These are phyloP conservation scores for Ellobius talpinus DNA, from an alignment of 2,113 vertebrate species.

Conservation along the genomic window DNA sequence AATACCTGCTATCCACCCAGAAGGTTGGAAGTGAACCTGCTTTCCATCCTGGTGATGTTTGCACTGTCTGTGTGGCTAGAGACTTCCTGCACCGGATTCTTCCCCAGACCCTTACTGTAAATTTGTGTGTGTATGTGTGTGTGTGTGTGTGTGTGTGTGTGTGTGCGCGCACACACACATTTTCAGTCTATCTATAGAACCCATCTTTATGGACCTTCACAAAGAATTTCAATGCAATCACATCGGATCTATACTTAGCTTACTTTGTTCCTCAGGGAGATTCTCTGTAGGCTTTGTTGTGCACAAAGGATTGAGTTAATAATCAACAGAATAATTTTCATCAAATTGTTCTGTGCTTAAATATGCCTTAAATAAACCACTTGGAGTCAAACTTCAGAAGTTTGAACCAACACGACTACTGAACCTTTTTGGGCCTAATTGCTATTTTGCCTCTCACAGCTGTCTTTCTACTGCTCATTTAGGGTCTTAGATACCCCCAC, in stretches of 20 bases:
- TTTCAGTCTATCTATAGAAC: background rate
- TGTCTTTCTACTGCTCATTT: background rate
- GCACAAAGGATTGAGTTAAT: background rate
- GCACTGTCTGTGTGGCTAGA: background rate
- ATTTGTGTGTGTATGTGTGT: background rate
- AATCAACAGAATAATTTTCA: background rate
- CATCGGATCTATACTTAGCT: background rate
- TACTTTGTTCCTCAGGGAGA: background rate
- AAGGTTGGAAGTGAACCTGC: background rate
- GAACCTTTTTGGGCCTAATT: background rate
- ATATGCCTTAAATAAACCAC: background rate
- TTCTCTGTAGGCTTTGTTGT: background rate
- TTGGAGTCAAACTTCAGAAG: background rate
- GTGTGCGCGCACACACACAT: too few species aligned
- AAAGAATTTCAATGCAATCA: background rate
- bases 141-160: background rate
- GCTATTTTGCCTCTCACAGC: background rate
- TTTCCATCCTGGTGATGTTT: background rate
- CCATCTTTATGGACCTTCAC: background rate
- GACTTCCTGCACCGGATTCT: background rate
- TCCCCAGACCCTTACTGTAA: background rate
- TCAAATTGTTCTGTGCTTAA: background rate
- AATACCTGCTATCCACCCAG: background rate
- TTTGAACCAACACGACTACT: background rate
- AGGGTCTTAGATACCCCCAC: background rate